These are phyloP conservation scores for Marcusenius ussheri DNA, from an alignment of 2,113 vertebrate species.

Conservation along the genomic window DNA sequence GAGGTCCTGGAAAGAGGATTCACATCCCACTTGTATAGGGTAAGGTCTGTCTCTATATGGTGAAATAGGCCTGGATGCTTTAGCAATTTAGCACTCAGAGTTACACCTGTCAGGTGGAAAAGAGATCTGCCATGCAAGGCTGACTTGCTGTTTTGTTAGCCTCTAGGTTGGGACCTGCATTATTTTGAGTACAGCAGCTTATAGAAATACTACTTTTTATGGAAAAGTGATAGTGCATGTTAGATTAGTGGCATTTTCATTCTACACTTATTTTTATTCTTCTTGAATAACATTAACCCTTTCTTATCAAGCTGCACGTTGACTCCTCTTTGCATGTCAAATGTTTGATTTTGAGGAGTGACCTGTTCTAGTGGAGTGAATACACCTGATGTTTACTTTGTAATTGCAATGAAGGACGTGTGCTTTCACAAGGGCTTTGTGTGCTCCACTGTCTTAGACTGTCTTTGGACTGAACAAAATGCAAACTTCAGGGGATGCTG, in stretches of 20 bases:
- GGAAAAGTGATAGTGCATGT: neutral
- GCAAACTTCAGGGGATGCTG: neutral
- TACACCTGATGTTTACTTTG: neutral
- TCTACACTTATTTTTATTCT: neutral
- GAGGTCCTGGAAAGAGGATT: neutral
- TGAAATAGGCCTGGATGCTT: neutral
- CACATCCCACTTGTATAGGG: neutral
- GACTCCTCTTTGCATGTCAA: neutral
- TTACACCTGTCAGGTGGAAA: neutral
- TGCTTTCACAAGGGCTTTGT: neutral
- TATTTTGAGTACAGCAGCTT: neutral
- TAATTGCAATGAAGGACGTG: neutral
- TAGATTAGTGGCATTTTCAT: neutral
- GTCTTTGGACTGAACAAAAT: neutral
- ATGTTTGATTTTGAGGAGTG: conserved; percentile 2
- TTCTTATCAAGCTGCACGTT: neutral
- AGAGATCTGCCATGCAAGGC: neutral
- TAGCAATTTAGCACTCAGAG: neutral
- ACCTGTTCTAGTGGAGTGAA: neutral
- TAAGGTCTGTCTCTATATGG: neutral
- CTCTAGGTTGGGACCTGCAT: neutral
- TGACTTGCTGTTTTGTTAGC: neutral
- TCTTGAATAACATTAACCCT: neutral
- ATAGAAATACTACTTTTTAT: neutral
- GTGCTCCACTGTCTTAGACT: neutral